A percentile compares a stretch with the other conserved stretches of the same genome.
Evolutionary conservation across 2,113 vertebrate genomes (phyloP).

Genomic region (Edolisoma coerulescens): DNA sequence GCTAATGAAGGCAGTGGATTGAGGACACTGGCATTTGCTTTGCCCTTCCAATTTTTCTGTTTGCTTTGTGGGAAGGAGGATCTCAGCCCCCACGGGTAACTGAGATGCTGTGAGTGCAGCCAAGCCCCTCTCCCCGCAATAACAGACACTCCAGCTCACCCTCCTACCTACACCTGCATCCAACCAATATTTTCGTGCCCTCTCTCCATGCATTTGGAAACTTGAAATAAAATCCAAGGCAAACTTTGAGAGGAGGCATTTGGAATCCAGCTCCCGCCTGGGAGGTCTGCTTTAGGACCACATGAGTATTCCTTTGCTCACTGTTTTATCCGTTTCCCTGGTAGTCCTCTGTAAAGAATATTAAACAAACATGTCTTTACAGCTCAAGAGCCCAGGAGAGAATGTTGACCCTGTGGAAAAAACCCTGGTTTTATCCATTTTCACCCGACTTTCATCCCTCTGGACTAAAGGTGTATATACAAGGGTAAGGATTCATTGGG

Average conservation of each 20-base stretch:
- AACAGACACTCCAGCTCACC: background rate
- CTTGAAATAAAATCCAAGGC: slow-evolving; percentile 28
- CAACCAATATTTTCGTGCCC: slow-evolving; percentile 26
- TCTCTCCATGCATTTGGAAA: slow-evolving; percentile 43
- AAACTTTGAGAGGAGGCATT: slow-evolving; percentile 41
- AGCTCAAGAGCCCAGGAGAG: background rate
- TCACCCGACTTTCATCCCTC: background rate
- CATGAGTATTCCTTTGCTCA: slow-evolving; percentile 23
- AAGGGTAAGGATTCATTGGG: background rate
- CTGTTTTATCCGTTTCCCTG: slow-evolving; percentile 49
- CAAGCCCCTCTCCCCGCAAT: background rate
- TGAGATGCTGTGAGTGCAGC: background rate
- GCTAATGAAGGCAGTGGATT: background rate
- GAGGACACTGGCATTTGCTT: slow-evolving; percentile 1
- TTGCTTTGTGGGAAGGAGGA: background rate
- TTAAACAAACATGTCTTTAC: slow-evolving; percentile 42
- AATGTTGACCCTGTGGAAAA: background rate
- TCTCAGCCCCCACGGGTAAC: background rate
- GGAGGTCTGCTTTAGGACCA: slow-evolving; percentile 44
- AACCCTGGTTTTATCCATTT: background rate
- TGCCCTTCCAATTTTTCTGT: background rate
- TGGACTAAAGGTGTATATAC: background rate
- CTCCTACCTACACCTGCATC: background rate
- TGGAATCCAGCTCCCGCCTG: slow-evolving; percentile 28
- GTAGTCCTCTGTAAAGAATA: slow-evolving; percentile 27